These are phyloP conservation scores for Polyploca ridens DNA, from an alignment of 2,888 invertebrate species.

Conservation along the genomic window DNA sequence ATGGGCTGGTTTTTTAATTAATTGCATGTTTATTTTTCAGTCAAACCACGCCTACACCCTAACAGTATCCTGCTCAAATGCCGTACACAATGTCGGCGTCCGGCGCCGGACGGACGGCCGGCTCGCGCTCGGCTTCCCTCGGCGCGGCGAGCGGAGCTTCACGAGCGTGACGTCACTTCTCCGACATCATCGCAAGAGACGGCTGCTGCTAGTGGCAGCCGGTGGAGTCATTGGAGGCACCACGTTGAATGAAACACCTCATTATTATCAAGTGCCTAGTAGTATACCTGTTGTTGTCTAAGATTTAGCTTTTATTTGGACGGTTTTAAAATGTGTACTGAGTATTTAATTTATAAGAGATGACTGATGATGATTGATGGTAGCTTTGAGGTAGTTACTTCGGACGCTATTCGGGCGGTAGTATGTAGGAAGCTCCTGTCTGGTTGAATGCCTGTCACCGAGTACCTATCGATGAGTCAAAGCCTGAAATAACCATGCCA, in stretches of 20 bases:
- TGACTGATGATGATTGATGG: too few species aligned
- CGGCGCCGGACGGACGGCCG: conserved; percentile 79
- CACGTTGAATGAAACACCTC: conserved; percentile 72
- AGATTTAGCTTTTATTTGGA: background rate
- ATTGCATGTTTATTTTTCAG: conserved; percentile 40
- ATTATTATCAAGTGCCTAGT: conserved; percentile 75
- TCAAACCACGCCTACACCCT: conserved; percentile 81
- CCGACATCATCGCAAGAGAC: conserved; percentile 82
- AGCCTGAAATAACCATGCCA: too few species aligned
- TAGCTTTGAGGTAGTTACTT: too few species aligned
- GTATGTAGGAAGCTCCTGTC: too few species aligned
- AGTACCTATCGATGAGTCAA: too few species aligned
- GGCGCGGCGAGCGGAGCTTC: conserved; percentile 81
- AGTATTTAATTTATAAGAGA: background rate
- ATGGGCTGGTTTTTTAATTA: too few species aligned
- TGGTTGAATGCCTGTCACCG: too few species aligned
- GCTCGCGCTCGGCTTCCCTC: conserved; percentile 82
- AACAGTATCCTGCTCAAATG: conserved; percentile 78
- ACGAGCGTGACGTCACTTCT: conserved; percentile 77
- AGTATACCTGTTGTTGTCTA: conserved; percentile 52
- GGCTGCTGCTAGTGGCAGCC: conserved; percentile 80
- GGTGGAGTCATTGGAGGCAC: conserved; percentile 80
- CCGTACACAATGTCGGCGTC: conserved; percentile 85
- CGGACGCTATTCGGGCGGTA: too few species aligned
- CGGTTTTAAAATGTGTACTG: conserved; percentile 10